Percentiles rank a stretch among this genome's conserved stretches.
phyloP scores from a whole-genome alignment of 2,888 invertebrate genomes.

The Polyploca ridens region DNA sequence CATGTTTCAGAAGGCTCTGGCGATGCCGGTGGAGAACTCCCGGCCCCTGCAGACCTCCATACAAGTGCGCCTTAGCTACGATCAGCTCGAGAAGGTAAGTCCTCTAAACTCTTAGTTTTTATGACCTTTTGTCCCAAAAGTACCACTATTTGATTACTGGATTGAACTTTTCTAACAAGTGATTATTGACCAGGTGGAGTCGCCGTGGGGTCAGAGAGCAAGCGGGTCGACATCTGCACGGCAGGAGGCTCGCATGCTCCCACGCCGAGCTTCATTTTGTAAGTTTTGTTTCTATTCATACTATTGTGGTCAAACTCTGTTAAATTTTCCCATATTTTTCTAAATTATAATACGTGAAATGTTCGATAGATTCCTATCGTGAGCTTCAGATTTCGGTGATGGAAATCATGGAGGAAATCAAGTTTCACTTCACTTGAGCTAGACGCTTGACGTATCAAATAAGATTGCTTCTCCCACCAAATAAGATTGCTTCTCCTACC shows the following conservation, averaged over 20 bases:
- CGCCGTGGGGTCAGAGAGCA: slow-evolving; percentile 39
- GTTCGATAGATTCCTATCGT: too few species aligned
- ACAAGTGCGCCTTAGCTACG: slow-evolving; percentile 45
- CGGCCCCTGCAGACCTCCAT: slow-evolving; percentile 33
- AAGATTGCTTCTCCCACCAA: too few species aligned
- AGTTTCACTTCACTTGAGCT: too few species aligned
- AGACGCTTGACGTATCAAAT: too few species aligned
- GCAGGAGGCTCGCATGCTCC: slow-evolving; percentile 40
- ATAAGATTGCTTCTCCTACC: too few species aligned
- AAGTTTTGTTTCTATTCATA: slow-evolving; percentile 30
- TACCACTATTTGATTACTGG: not conserved
- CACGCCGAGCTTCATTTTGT: slow-evolving; percentile 64
- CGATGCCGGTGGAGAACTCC: slow-evolving; percentile 47
- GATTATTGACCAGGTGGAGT: slow-evolving; percentile 38
- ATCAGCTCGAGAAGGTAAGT: slow-evolving; percentile 41
- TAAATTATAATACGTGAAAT: too few species aligned
- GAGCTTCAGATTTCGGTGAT: too few species aligned
- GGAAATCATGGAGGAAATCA: too few species aligned
- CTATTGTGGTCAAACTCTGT: not conserved
- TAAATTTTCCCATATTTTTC: too few species aligned
- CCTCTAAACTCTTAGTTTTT: not conserved
- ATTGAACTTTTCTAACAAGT: not conserved
- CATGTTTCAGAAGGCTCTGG: slow-evolving; percentile 70
- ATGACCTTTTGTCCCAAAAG: not conserved
- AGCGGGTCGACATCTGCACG: slow-evolving; percentile 28